phyloP scores from a whole-genome alignment of 2,888 invertebrate species.

The Macropis europaea region DNA sequence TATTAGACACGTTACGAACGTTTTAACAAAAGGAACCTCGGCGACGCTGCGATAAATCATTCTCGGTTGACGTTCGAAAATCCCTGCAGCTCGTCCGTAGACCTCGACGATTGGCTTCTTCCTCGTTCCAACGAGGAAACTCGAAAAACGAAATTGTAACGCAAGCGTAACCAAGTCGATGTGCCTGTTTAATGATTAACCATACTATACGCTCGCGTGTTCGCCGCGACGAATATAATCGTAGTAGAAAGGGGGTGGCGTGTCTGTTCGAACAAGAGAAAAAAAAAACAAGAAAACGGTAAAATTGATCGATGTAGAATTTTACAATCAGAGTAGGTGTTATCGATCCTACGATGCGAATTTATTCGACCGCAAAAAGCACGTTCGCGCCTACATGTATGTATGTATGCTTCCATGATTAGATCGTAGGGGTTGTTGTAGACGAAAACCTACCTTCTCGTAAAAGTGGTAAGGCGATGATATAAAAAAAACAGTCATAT shows the following conservation, averaged over 20 bases:
- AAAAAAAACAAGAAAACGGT: conserved; percentile 28
- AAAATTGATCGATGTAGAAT: too few relatives aligned
- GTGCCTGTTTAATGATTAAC: conserved; percentile 78
- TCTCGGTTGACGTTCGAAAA: too few relatives aligned
- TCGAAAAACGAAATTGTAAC: conserved; percentile 66
- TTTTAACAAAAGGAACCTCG: conserved; percentile 37
- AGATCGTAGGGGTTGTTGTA: conserved; percentile 53
- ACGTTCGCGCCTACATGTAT: conserved; percentile 48
- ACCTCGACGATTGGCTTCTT: too few relatives aligned
- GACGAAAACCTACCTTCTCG: conserved; percentile 33
- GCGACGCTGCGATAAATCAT: too few relatives aligned
- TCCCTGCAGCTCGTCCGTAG: too few relatives aligned
- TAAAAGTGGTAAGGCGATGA: conserved; percentile 31
- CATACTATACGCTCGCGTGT: too few relatives aligned
- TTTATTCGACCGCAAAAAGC: conserved; percentile 27
- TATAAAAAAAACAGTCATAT: conserved; percentile 69
- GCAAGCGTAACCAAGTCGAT: conserved; percentile 78
- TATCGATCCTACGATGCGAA: conserved; percentile 29
- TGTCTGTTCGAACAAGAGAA: conserved; percentile 22
- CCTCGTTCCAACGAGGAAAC: conserved; percentile 28
- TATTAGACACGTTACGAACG: conserved; percentile 55
- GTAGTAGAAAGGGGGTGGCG: too few relatives aligned
- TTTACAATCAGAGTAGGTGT: conserved; percentile 58
- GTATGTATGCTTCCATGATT: conserved; percentile 69
- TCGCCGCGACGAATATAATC: too few relatives aligned